Evolutionary conservation across 2,113 vertebrate species (phyloP).

Genomic region (Amphilophus citrinellus): DNA sequence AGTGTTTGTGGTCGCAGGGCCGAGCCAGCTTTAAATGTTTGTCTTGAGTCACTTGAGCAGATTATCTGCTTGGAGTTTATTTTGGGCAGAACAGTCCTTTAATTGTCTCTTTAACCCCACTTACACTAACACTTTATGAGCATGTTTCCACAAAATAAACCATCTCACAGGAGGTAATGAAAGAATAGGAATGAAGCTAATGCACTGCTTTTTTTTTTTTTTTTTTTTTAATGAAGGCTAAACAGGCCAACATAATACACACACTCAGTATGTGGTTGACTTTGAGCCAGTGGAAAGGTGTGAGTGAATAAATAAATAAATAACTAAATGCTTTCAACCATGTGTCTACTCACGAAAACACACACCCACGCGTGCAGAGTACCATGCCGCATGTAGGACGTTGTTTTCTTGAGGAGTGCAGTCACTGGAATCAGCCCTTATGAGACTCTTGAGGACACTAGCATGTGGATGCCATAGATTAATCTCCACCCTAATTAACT

Average conservation of each 20-base stretch:
- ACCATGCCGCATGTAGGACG: neutral
- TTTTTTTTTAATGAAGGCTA: constrained; percentile 66
- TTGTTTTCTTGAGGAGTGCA: constrained; percentile 22
- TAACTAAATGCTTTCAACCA: constrained; percentile 19
- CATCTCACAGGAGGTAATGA: constrained; percentile 42
- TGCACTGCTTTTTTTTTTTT: constrained; percentile 41
- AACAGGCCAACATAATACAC: constrained; percentile 19
- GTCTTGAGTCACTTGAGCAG: constrained; percentile 49
- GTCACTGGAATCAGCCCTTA: constrained; percentile 27
- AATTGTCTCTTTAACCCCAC: constrained; percentile 64
- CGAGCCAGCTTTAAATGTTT: constrained; percentile 48
- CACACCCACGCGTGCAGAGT: neutral
- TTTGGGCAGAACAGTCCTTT: constrained; percentile 54
- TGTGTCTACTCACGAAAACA: constrained; percentile 9
- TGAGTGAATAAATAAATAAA: neutral
- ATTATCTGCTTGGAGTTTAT: constrained; percentile 65
- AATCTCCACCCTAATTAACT: constrained; percentile 62
- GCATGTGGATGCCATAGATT: constrained; percentile 58
- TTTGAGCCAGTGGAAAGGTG: constrained; percentile 40
- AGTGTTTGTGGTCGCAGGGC: constrained; percentile 52
- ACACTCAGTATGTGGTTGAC: constrained; percentile 39
- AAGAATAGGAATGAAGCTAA: constrained; percentile 35
- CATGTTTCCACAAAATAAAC: constrained; percentile 67
- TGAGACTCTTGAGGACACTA: constrained; percentile 54
- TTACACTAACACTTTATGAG: constrained; percentile 70